Conservation (phyloP, 1,140 invertebrate genomes). For the Papilio polyxenes region DNA sequence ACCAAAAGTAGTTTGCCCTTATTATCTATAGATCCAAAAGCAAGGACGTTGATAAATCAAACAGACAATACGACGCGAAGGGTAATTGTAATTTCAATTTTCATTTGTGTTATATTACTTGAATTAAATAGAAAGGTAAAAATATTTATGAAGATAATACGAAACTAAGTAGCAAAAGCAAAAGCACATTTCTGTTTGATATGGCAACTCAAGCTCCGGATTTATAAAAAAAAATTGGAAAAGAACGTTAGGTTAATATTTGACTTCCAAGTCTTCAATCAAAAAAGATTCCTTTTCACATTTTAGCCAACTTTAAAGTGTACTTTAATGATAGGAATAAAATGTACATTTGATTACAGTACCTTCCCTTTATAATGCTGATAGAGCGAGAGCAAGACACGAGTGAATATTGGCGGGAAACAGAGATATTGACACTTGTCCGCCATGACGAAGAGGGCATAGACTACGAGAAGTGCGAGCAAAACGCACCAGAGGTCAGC, state of each 20-base stretch:
- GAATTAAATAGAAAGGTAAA: too few relatives aligned
- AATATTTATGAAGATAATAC: too few relatives aligned
- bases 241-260: too few relatives aligned
- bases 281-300: too few relatives aligned
- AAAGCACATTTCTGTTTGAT: too few relatives aligned
- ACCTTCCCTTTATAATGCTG: conserved; percentile 69
- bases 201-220: too few relatives aligned
- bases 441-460: conserved; percentile 54
- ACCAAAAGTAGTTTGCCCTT: conserved; percentile 57
- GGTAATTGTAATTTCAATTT: conserved; percentile 43
- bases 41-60: conserved; percentile 38
- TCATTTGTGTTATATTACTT: too few relatives aligned
- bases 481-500: conserved; percentile 33
- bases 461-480: conserved; percentile 63
- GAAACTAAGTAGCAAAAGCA: too few relatives aligned
- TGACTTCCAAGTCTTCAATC: too few relatives aligned
- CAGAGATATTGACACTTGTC: conserved; percentile 63
- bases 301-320: too few relatives aligned
- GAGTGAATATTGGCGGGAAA: conserved; percentile 70
- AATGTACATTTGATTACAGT: conserved; percentile 51
- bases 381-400: conserved; percentile 63
- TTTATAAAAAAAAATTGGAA: too few relatives aligned
- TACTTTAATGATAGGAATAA: not conserved
- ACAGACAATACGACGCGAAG: conserved; percentile 45
- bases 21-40: conserved; percentile 50